phyloP scores from a whole-genome alignment of 2,113 vertebrate species.

The Xiphophorus maculatus region DNA sequence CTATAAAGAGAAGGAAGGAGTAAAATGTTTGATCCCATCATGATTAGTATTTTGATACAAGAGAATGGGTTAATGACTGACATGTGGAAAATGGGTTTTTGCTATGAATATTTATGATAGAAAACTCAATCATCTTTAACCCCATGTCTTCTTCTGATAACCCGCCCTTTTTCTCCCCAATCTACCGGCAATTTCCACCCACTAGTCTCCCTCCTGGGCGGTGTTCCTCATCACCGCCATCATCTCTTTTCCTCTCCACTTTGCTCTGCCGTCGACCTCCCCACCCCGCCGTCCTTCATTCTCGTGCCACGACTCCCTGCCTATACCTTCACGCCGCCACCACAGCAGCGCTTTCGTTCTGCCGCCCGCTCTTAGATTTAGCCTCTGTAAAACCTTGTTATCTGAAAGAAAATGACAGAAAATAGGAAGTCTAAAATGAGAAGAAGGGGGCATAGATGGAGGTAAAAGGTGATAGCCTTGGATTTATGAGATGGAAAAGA shows the following conservation, averaged over 20 bases:
- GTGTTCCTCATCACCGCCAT: conserved; percentile 27
- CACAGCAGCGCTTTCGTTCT: conserved; percentile 43
- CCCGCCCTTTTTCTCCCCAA: background rate
- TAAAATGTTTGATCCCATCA: background rate
- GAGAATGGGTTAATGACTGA: background rate
- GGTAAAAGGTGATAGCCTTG: conserved; percentile 54
- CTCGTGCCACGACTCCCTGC: conserved; percentile 10
- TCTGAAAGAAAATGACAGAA: conserved; percentile 33
- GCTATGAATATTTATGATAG: conserved; percentile 10
- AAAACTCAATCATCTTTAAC: conserved; percentile 30
- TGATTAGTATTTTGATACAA: background rate
- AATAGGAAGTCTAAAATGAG: conserved; percentile 22
- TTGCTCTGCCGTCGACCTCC: conserved; percentile 7
- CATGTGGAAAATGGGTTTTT: background rate
- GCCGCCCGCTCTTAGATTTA: conserved; percentile 34
- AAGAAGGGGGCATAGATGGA: conserved; percentile 16
- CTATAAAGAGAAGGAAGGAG: background rate
- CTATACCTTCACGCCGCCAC: conserved; percentile 36
- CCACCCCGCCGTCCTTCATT: conserved; percentile 32
- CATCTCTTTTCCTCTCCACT: conserved; percentile 30
- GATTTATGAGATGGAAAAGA: conserved; percentile 40
- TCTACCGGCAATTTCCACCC: conserved; percentile 8
- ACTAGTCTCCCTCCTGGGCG: conserved; percentile 19
- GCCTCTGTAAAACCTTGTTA: conserved; percentile 48
- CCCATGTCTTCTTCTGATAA: conserved; percentile 8